These are phyloP conservation scores for Drosophila tsacasi DNA, from an alignment of 1,140 invertebrate species.

Conservation along the genomic window DNA sequence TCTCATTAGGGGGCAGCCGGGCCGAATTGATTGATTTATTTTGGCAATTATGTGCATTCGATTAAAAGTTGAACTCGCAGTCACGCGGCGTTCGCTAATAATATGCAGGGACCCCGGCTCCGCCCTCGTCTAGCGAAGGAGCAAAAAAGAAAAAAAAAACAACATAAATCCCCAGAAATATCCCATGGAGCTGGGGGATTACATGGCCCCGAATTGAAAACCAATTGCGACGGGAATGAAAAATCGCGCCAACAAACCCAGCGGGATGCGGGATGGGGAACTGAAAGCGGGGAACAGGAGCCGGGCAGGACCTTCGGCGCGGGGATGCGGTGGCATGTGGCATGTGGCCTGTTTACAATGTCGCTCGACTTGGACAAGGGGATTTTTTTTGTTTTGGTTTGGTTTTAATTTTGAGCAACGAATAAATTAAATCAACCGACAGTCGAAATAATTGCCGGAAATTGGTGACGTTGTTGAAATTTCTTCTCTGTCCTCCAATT, in stretches of 20 bases:
- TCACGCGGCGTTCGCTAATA: constrained; percentile 75
- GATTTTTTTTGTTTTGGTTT: constrained; percentile 77
- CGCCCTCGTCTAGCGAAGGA: constrained; percentile 39
- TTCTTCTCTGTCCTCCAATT: constrained; percentile 28
- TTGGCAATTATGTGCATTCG: constrained; percentile 83
- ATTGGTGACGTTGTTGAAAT: constrained; percentile 71
- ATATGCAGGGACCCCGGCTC: constrained; percentile 58
- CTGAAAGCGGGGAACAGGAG: background rate
- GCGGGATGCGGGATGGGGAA: constrained; percentile 23
- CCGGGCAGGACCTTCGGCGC: constrained; percentile 15
- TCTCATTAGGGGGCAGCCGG: constrained; percentile 68
- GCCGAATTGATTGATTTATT: constrained; percentile 84
- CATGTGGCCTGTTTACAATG: constrained; percentile 67
- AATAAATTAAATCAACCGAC: constrained; percentile 84
- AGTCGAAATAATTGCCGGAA: constrained; percentile 80
- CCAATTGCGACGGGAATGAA: constrained; percentile 81
- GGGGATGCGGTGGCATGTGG: constrained; percentile 23
- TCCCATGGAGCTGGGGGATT: constrained; percentile 78
- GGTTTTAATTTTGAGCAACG: constrained; percentile 81
- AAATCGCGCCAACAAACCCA: constrained; percentile 78
- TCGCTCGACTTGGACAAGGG: constrained; percentile 76
- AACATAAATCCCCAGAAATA: constrained; percentile 83
- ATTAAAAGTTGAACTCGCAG: constrained; percentile 77
- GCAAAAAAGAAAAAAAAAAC: constrained; percentile 46
- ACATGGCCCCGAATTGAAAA: constrained; percentile 82